Conservation (phyloP, 2,888 invertebrate species). For the Beris morrisii region DNA sequence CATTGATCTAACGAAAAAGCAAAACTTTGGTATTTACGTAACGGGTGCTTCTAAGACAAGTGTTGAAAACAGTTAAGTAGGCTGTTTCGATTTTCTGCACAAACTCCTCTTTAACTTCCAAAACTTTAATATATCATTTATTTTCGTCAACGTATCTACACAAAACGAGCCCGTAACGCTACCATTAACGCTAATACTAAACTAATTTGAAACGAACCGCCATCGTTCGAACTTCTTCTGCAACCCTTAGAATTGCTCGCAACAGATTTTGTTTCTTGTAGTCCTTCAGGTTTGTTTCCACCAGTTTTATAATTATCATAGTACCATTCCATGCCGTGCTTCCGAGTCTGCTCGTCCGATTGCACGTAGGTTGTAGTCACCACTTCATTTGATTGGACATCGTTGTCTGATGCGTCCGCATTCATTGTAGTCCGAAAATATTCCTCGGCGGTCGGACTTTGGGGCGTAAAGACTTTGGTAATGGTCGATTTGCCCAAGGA, state of each 20-base stretch:
- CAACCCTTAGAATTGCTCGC: too few species aligned
- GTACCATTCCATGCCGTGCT: slow-evolving; percentile 76
- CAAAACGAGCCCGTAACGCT: slow-evolving; percentile 1
- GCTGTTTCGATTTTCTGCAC: background rate
- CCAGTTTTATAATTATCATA: slow-evolving; percentile 76
- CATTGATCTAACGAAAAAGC: too few species aligned
- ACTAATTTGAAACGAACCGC: background rate
- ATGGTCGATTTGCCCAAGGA: slow-evolving; percentile 62
- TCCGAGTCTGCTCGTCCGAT: slow-evolving; percentile 58
- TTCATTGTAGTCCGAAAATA: slow-evolving; percentile 49
- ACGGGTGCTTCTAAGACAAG: too few species aligned
- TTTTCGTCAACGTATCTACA: background rate
- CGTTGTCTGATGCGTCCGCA: slow-evolving; percentile 34
- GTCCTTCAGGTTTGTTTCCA: background rate
- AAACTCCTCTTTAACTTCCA: background rate
- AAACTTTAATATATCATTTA: background rate
- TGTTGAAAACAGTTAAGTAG: background rate
- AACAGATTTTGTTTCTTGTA: too few species aligned
- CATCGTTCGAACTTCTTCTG: background rate
- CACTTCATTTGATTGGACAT: slow-evolving; percentile 38
- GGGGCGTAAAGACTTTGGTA: slow-evolving; percentile 60
- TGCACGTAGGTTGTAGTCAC: slow-evolving; percentile 54
- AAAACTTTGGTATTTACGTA: too few species aligned
- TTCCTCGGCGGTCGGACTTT: slow-evolving; percentile 54
- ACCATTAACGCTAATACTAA: background rate